phyloP scores from a whole-genome alignment of 2,888 invertebrate genomes.

The Alloscopus bannaensis region DNA sequence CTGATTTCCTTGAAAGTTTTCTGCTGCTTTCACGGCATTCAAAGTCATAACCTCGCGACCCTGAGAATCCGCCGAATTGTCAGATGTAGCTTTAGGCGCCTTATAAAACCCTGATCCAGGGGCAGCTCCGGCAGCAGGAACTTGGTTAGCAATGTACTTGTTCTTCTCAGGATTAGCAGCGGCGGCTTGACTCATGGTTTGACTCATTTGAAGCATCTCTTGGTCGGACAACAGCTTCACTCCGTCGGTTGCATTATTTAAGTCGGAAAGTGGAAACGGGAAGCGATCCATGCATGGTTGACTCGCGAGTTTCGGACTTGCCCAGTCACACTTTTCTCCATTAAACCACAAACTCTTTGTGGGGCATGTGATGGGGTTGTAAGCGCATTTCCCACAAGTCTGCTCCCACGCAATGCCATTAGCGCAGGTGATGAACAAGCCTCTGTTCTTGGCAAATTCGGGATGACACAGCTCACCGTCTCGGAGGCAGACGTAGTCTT shows the following conservation, averaged over 20 bases:
- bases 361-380: conserved; percentile 45
- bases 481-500: conserved; percentile 54
- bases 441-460: conserved; percentile 37
- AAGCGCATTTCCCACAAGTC: conserved; percentile 35
- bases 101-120: neutral
- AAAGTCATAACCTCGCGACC: neutral
- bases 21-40: no score
- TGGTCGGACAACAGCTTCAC: no score
- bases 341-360: conserved; percentile 55
- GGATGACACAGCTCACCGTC: conserved; percentile 61
- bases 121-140: no score
- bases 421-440: conserved; percentile 47
- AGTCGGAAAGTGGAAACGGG: neutral
- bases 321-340: conserved; percentile 62
- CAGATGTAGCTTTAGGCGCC: neutral
- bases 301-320: conserved; percentile 44
- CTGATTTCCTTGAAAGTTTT: no score
- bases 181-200: no score
- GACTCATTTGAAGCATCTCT: no score
- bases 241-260: neutral
- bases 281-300: conserved; percentile 46
- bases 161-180: no score
- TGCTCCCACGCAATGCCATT: conserved; percentile 59
- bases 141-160: no score
- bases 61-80: neutral